A percentile compares a stretch with the other conserved stretches of the same genome.
phyloP scores from a whole-genome alignment of 2,113 vertebrate species.

The Syngnathoides biaculeatus region DNA sequence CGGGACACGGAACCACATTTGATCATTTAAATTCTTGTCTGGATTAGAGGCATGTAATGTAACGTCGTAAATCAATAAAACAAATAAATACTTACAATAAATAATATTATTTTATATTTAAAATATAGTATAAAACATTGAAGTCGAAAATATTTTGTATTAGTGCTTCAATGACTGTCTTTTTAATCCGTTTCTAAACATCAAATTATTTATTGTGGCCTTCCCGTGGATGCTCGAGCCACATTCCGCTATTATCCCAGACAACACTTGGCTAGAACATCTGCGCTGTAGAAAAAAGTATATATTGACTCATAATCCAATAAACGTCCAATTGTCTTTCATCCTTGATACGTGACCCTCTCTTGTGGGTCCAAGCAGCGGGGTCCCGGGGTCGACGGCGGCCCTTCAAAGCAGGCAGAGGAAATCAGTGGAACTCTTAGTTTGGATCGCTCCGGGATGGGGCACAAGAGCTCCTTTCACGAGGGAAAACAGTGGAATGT shows the following conservation, averaged over 20 bases:
- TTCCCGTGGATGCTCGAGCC: slow-evolving; percentile 9
- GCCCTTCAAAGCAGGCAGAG: slow-evolving; percentile 59
- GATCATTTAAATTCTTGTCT: not conserved
- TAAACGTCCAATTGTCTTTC: slow-evolving; percentile 9
- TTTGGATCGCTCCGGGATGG: slow-evolving; percentile 47
- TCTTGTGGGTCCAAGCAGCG: slow-evolving; percentile 46
- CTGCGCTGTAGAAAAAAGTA: not conserved
- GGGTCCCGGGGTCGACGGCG: slow-evolving; percentile 22
- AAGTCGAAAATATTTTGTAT: not conserved
- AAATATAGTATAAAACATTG: not conserved
- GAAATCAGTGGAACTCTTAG: slow-evolving; percentile 55
- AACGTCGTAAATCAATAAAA: not conserved
- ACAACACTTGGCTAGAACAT: slow-evolving; percentile 3
- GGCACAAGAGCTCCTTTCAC: slow-evolving; percentile 71
- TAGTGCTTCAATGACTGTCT: not conserved
- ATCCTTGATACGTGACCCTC: slow-evolving; percentile 62
- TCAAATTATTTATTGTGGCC: not conserved
- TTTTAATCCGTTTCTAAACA: slow-evolving; percentile 6
- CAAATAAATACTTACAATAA: too few species aligned
- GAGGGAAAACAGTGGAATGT: slow-evolving; percentile 67
- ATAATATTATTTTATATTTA: not conserved
- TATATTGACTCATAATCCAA: slow-evolving; percentile 8
- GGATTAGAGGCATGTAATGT: not conserved
- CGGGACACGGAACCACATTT: not conserved
- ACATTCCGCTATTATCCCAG: slow-evolving; percentile 8